Evolutionary conservation across 1,140 invertebrate species (phyloP).

Genomic region (Trypoxylus dichotomus): DNA sequence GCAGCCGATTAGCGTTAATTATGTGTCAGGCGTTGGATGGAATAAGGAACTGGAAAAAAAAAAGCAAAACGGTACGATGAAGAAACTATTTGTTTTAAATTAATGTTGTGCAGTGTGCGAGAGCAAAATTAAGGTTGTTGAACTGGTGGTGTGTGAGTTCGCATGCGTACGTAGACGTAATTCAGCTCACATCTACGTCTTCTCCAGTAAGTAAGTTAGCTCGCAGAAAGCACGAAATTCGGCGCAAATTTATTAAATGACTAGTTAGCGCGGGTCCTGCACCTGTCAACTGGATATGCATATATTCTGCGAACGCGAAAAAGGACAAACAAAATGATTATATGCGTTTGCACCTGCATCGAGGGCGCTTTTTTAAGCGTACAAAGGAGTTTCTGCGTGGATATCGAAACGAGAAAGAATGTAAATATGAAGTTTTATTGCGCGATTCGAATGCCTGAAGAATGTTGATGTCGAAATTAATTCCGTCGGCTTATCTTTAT

Average conservation of each 20-base stretch:
- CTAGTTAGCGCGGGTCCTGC: conserved; percentile 1
- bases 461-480: too few species aligned
- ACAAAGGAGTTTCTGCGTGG: not conserved
- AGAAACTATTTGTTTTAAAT: conserved; percentile 25
- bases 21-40: not conserved
- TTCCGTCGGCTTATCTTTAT: too few species aligned
- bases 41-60: not conserved
- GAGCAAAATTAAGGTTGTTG: conserved; percentile 18
- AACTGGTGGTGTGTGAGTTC: not conserved
- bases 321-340: not conserved
- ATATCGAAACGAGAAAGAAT: not conserved
- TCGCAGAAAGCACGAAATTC: not conserved
- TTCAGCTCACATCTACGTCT: not conserved
- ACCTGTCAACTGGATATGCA: conserved; percentile 5
- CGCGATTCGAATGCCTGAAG: too few species aligned
- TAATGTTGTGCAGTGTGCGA: conserved; percentile 16
- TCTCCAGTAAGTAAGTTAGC: too few species aligned
- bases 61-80: conserved; percentile 1
- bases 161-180: not conserved
- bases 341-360: not conserved
- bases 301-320: not conserved
- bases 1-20: not conserved
- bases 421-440: too few species aligned
- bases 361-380: not conserved
- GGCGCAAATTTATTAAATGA: not conserved